phyloP scores from a whole-genome alignment of 2,113 vertebrate species.

The Camelus bactrianus region DNA sequence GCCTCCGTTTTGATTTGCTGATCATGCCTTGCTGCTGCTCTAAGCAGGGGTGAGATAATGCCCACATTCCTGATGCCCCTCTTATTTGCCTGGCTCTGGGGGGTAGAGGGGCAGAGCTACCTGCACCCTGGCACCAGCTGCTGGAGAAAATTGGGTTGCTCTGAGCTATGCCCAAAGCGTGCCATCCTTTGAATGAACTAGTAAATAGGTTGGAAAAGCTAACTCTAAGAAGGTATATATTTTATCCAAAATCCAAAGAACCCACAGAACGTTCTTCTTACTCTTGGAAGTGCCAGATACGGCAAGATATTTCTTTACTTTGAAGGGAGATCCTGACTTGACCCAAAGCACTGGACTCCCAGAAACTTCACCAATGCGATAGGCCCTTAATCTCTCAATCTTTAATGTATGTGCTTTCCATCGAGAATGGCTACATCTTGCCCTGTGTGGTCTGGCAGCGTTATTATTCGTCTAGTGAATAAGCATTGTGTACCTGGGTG shows the following conservation, averaged over 20 bases:
- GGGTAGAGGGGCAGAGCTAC: background rate
- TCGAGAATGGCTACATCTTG: background rate
- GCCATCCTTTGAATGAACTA: background rate
- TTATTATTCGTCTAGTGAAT: background rate
- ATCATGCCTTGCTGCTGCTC: background rate
- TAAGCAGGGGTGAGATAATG: background rate
- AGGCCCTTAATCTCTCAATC: background rate
- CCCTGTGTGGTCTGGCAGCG: background rate
- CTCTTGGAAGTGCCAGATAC: no score
- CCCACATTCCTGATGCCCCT: background rate
- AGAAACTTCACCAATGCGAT: background rate
- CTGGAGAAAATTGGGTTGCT: background rate
- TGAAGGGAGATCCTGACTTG: background rate
- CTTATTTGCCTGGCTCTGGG: background rate
- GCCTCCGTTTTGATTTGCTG: background rate
- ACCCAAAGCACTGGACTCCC: background rate
- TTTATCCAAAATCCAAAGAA: conserved; percentile 12
- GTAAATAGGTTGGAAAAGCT: background rate
- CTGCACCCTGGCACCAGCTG: background rate
- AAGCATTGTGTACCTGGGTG: background rate
- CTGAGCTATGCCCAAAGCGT: background rate
- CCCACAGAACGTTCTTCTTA: background rate
- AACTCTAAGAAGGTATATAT: background rate
- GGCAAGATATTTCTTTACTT: background rate
- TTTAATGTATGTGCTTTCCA: background rate